phyloP scores from a whole-genome alignment of 1,140 invertebrate species.

The Diorhabda sublineata region DNA sequence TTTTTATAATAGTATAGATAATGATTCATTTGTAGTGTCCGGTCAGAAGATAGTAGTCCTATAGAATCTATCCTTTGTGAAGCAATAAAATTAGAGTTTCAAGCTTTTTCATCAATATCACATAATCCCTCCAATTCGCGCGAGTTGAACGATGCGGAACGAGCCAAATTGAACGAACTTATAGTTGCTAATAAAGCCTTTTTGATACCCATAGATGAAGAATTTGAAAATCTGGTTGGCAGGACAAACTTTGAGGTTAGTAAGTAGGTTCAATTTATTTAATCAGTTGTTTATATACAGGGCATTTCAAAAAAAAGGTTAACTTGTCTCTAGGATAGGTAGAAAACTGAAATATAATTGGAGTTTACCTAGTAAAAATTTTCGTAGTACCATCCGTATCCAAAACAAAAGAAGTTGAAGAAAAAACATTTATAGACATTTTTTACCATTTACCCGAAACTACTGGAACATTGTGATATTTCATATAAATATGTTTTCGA shows the following conservation, averaged over 20 bases:
- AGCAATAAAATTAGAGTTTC: slow-evolving; percentile 79
- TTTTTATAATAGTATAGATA: too few species aligned
- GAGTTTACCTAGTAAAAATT: too few species aligned
- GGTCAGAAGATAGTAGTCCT: slow-evolving; percentile 44
- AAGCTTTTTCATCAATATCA: slow-evolving; percentile 60
- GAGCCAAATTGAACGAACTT: slow-evolving; percentile 76
- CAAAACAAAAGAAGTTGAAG: too few species aligned
- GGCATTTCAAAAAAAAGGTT: too few species aligned
- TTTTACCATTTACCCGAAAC: too few species aligned
- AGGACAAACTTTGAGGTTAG: slow-evolving; percentile 59
- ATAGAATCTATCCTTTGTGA: slow-evolving; percentile 78
- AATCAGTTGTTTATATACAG: too few species aligned
- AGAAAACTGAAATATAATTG: too few species aligned
- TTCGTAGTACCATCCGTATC: too few species aligned
- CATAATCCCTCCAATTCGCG: slow-evolving; percentile 54
- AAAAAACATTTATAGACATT: too few species aligned
- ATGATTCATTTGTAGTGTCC: slow-evolving; percentile 1
- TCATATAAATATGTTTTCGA: too few species aligned
- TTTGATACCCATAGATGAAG: slow-evolving; percentile 74
- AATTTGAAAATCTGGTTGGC: slow-evolving; percentile 61
- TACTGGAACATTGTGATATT: too few species aligned
- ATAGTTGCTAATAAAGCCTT: slow-evolving; percentile 79
- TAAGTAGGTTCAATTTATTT: neutral
- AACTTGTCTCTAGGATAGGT: too few species aligned
- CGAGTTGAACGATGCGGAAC: slow-evolving; percentile 76